Base-by-base conservation (phyloP, 1,140 invertebrate genomes). In the Zaprionus ornatus region DNA sequence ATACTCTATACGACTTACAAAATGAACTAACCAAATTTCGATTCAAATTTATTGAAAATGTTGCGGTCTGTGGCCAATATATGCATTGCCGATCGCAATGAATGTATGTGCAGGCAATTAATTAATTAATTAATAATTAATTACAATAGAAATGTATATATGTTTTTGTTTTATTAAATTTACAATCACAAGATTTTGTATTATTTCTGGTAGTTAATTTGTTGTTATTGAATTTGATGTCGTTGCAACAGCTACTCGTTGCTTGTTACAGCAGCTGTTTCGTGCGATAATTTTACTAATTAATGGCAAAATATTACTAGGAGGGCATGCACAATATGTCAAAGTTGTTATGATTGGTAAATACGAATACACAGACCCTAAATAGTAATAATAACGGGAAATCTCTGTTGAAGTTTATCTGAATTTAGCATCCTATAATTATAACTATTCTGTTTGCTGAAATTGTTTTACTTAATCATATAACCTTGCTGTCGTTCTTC, bases 381-480 rank as follows among this genome's bases (percentile, higher is more conserved):
- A 63, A 54, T 82, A 70, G 65, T 74, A 52, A 50, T 50, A 21
- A 73, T 77, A 84, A 84, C 73, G 67, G 73, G 71, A 80, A 66
- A 61, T 27, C 59, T 83, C 77, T 64, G 75, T 57, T 78, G 59
- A 78, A 74, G 35, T 70, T 78, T 56, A 69, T 77, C 71, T 83
- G 60, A 69, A 80, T 83, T 78, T 83, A 77, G 80, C 80, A 68
- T 83, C 68, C 77, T 87, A 88, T 86, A 76, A 74, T 87, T 84
- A 80, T 77, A 83, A 77, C 84, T 86, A 86, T 80, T 69, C 80
- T 80, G 77, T 76, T 76, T 79, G 70, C 77, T 87, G 74, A 80
- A 87, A 87, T 87, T 87, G 77, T 79, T 87, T 87, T 90, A 87
- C 84, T 87, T 87, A 87, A 84, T 71, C 68, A 70, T 87, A 90